Percentiles rank a stretch among this genome's conserved stretches.
phyloP scores from a whole-genome alignment of 23 tunicate species.

The Oikopleura dioica region DNA sequence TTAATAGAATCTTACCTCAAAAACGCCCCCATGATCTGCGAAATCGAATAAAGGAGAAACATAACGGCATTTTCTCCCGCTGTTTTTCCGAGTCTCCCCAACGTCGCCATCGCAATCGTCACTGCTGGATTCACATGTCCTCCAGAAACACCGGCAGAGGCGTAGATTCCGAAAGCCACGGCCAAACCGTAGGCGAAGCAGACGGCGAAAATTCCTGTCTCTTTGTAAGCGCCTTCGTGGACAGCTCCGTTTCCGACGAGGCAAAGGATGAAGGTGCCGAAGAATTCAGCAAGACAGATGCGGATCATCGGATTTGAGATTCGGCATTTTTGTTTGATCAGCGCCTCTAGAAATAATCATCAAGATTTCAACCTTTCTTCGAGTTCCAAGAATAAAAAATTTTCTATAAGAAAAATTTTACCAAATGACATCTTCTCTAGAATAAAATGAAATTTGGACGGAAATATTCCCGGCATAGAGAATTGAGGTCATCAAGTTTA shows the following conservation, averaged over 20 bases:
- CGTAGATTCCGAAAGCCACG: neutral
- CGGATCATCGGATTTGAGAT: neutral
- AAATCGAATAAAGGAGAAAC: neutral
- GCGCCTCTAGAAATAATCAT: neutral
- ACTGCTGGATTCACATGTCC: neutral
- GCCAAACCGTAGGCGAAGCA: neutral
- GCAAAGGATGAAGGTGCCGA: neutral
- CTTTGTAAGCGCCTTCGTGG: neutral
- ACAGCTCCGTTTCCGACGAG: neutral
- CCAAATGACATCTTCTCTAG: too few species aligned
- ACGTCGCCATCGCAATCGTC: neutral
- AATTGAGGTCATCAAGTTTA: too few species aligned
- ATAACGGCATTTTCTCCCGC: neutral
- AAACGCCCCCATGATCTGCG: neutral
- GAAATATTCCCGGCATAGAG: too few species aligned
- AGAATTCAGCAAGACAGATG: neutral
- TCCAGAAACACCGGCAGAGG: neutral
- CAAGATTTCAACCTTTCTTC: too few species aligned
- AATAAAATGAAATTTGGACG: too few species aligned
- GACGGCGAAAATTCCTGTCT: neutral
- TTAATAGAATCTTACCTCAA: neutral
- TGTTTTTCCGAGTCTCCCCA: neutral
- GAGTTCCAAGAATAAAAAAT: too few species aligned
- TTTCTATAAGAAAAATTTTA: too few species aligned
- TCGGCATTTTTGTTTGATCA: neutral